Conservation (phyloP, 2,888 invertebrate species). For the Mimumesa dahlbomi region DNA sequence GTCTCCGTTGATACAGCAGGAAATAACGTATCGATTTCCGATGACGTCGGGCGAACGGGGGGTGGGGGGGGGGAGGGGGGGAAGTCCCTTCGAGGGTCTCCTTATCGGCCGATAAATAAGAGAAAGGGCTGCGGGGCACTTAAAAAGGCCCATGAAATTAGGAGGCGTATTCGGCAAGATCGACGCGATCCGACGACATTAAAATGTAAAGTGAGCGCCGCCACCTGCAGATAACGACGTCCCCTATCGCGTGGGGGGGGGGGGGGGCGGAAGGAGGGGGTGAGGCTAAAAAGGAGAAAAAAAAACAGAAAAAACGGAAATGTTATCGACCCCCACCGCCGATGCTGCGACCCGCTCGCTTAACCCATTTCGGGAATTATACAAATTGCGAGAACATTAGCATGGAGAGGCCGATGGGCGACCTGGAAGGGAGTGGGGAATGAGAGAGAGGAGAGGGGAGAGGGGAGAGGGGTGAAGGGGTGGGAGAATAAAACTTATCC, state of each 20-base stretch:
- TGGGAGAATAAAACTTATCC: constrained; percentile 19
- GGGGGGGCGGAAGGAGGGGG: no score
- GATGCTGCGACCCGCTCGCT: constrained; percentile 51
- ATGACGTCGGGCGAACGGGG: no score
- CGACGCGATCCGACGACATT: constrained; percentile 41
- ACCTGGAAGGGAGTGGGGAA: no score
- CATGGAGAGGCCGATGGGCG: constrained; percentile 59
- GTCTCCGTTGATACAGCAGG: background rate
- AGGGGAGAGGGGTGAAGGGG: background rate
- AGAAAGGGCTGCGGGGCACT: background rate
- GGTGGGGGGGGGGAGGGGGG: no score
- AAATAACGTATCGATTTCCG: no score
- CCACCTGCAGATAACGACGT: constrained; percentile 61
- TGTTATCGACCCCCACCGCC: constrained; percentile 51
- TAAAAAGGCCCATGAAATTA: constrained; percentile 45
- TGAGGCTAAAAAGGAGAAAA: constrained; percentile 31
- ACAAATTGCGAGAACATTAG: constrained; percentile 73
- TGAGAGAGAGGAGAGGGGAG: constrained; percentile 4
- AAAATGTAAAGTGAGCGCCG: constrained; percentile 58
- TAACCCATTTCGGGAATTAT: constrained; percentile 74
- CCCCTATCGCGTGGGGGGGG: constrained; percentile 39
- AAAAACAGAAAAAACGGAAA: constrained; percentile 36
- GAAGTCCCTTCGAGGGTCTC: constrained; percentile 2
- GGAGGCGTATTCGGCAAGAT: constrained; percentile 26
- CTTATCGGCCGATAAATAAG: constrained; percentile 28